These are phyloP conservation scores for Alloscopus bannaensis DNA, from an alignment of 2,888 invertebrate genomes.

Conservation along the genomic window DNA sequence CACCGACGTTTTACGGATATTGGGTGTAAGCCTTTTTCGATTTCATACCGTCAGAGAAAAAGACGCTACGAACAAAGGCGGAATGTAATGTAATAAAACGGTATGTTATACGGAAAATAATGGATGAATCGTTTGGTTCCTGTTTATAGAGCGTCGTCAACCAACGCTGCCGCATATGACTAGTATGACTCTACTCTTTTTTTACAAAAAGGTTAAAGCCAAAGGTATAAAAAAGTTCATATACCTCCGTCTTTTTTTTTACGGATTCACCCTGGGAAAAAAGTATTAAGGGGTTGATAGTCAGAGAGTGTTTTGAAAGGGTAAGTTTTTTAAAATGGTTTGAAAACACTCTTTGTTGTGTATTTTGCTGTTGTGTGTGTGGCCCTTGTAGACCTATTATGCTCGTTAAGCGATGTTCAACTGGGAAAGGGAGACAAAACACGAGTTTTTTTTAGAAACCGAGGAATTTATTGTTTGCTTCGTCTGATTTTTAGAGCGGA, in stretches of 20 bases:
- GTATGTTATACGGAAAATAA: constrained; percentile 10
- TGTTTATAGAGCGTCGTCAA: constrained; percentile 23
- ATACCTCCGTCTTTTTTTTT: neutral
- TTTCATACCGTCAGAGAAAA: neutral
- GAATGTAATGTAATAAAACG: constrained; percentile 25
- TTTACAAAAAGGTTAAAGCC: constrained; percentile 19
- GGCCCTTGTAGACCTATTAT: neutral
- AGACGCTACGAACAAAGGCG: neutral
- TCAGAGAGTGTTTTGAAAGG: no score
- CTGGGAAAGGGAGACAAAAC: neutral
- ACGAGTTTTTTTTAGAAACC: neutral
- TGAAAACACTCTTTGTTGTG: no score
- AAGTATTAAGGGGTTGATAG: no score
- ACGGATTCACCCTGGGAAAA: no score
- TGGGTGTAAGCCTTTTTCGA: neutral
- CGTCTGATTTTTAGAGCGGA: neutral
- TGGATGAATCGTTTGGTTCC: constrained; percentile 26
- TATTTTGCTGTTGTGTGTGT: no score
- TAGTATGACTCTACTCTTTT: neutral
- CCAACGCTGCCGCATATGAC: no score
- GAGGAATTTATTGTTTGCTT: neutral
- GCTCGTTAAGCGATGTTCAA: neutral
- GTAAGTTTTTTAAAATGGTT: no score
- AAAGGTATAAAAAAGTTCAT: constrained; percentile 11
- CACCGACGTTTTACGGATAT: constrained; percentile 2